These are phyloP conservation scores for Ectropis grisescens DNA, from an alignment of 1,140 invertebrate species.

Conservation along the genomic window DNA sequence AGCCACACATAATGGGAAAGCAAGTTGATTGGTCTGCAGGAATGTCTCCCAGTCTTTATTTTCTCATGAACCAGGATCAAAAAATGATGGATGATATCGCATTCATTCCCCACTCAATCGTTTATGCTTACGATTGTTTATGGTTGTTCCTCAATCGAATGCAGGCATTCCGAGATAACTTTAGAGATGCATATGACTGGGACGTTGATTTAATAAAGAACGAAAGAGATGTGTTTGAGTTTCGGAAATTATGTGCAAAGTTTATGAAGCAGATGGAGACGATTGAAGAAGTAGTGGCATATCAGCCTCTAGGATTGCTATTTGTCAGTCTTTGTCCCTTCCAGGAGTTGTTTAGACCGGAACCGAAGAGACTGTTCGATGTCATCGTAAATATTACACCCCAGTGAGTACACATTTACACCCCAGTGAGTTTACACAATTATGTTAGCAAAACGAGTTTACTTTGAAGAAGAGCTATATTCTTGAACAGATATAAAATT, in stretches of 20 bases:
- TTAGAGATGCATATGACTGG: conserved; percentile 76
- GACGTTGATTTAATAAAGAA: conserved; percentile 69
- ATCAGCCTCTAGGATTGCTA: conserved; percentile 76
- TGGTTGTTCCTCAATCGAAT: conserved; percentile 78
- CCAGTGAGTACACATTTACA: conserved; percentile 38
- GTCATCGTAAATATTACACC: conserved; percentile 60
- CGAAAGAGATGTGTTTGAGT: conserved; percentile 69
- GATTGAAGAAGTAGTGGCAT: conserved; percentile 74
- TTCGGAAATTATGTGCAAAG: conserved; percentile 72
- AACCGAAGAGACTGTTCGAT: conserved; percentile 76
- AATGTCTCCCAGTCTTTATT: conserved; percentile 74
- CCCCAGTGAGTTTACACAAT: no score
- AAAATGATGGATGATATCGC: conserved; percentile 68
- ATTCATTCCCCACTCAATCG: conserved; percentile 69
- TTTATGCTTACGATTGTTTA: conserved; percentile 73
- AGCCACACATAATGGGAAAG: conserved; percentile 82
- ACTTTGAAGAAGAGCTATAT: no score
- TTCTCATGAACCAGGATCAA: conserved; percentile 76
- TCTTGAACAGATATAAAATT: no score
- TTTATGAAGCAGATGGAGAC: conserved; percentile 73
- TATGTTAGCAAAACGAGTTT: no score
- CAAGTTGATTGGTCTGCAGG: conserved; percentile 77
- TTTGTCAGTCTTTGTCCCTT: conserved; percentile 78
- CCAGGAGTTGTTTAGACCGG: conserved; percentile 77
- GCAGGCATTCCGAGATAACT: conserved; percentile 76